Conservation (phyloP, 92 coral and sea anemone genomes). For the Porites divaricata region DNA sequence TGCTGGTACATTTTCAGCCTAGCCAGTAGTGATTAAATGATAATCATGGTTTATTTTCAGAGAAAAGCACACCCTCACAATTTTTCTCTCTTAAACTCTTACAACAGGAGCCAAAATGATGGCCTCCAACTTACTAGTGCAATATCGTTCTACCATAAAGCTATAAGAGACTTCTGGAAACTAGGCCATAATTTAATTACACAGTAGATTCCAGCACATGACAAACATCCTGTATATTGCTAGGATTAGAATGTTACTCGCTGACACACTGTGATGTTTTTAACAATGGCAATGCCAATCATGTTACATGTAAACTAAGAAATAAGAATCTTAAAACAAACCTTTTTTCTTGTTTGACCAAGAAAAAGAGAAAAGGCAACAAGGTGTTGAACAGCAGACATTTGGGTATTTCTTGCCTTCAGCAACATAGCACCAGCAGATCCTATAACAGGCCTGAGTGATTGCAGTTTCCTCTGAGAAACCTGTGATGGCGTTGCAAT, state of each 20-base stretch:
- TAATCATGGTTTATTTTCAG: constrained; percentile 14
- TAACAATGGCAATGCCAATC: not conserved
- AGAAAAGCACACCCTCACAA: not conserved
- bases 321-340: constrained; percentile 17
- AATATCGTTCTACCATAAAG: not conserved
- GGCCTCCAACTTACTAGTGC: not conserved
- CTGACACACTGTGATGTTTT: not conserved
- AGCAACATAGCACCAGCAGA: constrained; percentile 51
- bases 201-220: not conserved
- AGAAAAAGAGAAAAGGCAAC: constrained; percentile 46
- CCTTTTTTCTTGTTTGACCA: constrained; percentile 53
- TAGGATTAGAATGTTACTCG: not conserved
- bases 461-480: constrained; percentile 21
- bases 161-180: constrained; percentile 3
- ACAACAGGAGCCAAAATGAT: not conserved
- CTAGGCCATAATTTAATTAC: not conserved
- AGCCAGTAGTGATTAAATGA: constrained; percentile 1
- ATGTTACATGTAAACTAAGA: constrained; percentile 5
- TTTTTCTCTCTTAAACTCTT: not conserved
- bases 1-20: too few relatives aligned
- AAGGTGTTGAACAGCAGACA: constrained; percentile 60
- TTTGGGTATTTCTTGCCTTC: constrained; percentile 47
- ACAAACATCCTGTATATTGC: constrained; percentile 10
- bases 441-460: constrained; percentile 37
- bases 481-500: constrained; percentile 42